Evolutionary conservation across 1,140 invertebrate genomes (phyloP), one percentile per base, ranked within the genome.

Genomic region (Apolygus lucorum): DNA sequence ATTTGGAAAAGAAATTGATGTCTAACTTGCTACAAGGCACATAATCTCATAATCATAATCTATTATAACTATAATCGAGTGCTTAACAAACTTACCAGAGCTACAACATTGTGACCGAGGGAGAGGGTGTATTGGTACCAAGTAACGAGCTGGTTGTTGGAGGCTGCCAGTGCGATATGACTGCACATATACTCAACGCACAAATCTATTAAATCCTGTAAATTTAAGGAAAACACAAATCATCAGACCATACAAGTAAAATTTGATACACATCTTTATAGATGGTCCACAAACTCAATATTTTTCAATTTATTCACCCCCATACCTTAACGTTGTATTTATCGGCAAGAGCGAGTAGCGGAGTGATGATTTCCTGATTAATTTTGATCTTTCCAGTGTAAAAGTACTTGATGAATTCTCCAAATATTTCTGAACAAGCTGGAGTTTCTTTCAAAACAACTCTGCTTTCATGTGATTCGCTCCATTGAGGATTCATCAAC

Each of bases 401-500:
- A 77, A 97, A 90, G 80, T 96, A 97, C 28, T 83, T 82, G 14
- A 97, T 81, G 81, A 97, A 96, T 77, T 91, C 86, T 70, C 89
- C 90, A 81, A 97, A 97, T 26, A 95, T 90, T 70, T 83, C 82
- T 29, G 87, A 86, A 78, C 92, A 95, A 68, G 88, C 87, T 1
- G 89, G 86, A 24, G 93, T 89, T 81, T 97, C 95, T 76, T 92
- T 86, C 1, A 96, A 81, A 29, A 89, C 86, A 70, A 97, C 89
- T 24, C 86, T 83, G 74, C 85, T 90, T 80, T 94, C 90, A 72
- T 90, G 85, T 76, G 91, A 93, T 78, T 96, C 94, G 34, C 69
- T 71, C 94, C 94, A 96, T 78, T 91, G 89, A 0, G 92, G 88
- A 77, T 91, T 93, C 89, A 95, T 95, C 49, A 97, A 79, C 95